Conservation (phyloP, 2,888 invertebrate species). For the Dinocampus coccinellae region DNA sequence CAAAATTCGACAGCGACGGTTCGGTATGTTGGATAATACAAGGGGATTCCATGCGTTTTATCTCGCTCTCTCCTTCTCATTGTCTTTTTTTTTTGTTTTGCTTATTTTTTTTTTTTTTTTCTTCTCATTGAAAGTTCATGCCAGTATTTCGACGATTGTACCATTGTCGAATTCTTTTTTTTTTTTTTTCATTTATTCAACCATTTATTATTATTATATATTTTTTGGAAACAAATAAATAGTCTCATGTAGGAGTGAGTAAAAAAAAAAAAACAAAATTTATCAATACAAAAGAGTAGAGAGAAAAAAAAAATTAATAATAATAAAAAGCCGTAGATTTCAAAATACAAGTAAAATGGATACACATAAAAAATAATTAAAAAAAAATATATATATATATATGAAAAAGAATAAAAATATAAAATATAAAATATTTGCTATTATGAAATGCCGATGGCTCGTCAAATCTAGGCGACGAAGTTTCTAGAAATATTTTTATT, state of each 20-base stretch:
- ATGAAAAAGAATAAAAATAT: background rate
- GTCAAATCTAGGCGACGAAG: background rate
- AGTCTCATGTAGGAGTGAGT: too few relatives aligned
- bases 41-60: slow-evolving; percentile 5
- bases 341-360: too few relatives aligned
- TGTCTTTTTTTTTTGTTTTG: background rate
- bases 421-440: background rate
- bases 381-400: background rate
- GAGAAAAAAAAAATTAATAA: too few relatives aligned
- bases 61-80: background rate
- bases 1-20: slow-evolving; percentile 18
- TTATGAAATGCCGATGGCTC: slow-evolving; percentile 25
- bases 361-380: background rate
- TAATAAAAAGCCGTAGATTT: too few relatives aligned
- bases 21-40: slow-evolving; percentile 7
- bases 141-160: background rate
- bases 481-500: slow-evolving; percentile 23
- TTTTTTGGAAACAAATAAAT: too few relatives aligned
- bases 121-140: background rate
- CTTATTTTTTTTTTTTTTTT: background rate
- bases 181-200: too few relatives aligned
- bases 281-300: too few relatives aligned
- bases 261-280: too few relatives aligned
- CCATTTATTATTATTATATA: too few relatives aligned
- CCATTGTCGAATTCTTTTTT: too few relatives aligned